phyloP scores from a whole-genome alignment of 2,888 invertebrate species.

The Eupithecia dodoneata region DNA sequence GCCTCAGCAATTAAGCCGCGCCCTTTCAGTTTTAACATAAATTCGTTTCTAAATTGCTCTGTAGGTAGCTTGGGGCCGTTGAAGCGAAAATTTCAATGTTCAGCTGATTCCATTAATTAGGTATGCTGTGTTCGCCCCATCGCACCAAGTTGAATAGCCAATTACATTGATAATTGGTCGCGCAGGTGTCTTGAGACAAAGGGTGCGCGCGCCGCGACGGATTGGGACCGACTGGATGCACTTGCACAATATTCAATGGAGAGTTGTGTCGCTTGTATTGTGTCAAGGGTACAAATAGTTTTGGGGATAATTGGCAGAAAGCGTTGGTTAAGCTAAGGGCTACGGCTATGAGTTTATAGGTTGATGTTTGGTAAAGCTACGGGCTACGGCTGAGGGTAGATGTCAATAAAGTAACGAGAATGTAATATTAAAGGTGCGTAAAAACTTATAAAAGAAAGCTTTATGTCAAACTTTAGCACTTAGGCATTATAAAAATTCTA shows the following conservation, averaged over 20 bases:
- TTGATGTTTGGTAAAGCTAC: no score
- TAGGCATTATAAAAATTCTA: background rate
- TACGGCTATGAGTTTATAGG: no score
- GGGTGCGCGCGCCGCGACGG: conserved; percentile 44
- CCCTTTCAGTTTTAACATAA: conserved; percentile 59
- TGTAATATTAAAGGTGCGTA: no score
- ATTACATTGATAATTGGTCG: conserved; percentile 82
- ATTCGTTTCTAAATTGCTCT: conserved; percentile 57
- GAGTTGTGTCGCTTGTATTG: background rate
- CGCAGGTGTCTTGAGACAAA: conserved; percentile 77
- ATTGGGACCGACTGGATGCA: conserved; percentile 13
- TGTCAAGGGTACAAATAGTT: background rate
- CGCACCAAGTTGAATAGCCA: conserved; percentile 80
- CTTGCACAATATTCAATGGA: conserved; percentile 4
- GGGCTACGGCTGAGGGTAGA: no score
- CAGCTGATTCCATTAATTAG: conserved; percentile 81
- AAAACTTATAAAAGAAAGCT: background rate
- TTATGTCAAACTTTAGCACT: background rate
- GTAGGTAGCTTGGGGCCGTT: conserved; percentile 59
- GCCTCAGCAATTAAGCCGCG: conserved; percentile 44
- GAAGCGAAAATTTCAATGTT: conserved; percentile 80
- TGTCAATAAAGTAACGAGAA: no score
- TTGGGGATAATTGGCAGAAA: conserved; percentile 1
- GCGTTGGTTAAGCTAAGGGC: background rate
- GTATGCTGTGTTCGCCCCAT: conserved; percentile 73